Evolutionary conservation across 2,113 vertebrate genomes (phyloP), one percentile per base, ranked within the genome.

Genomic region (Diadophis punctatus): DNA sequence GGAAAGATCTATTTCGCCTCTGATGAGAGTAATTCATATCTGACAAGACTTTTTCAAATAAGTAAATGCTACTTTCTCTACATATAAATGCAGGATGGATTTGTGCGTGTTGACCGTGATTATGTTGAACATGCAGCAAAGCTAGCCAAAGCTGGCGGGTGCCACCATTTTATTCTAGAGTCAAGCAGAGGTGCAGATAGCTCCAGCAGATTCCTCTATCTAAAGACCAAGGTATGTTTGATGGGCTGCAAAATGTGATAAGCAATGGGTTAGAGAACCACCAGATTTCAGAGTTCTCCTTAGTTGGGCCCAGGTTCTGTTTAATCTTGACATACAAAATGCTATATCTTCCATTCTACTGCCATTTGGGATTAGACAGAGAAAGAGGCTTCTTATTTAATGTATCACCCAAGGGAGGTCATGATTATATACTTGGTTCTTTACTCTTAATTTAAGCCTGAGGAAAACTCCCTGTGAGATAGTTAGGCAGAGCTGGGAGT

Each of bases 41-140:
- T n/a, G n/a, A n/a, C n/a, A n/a, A n/a, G 20, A 43, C 12, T n/a
- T 80, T 11, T 86, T 48, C 22, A 63, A 86, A 8, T 56, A n/a
- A 56, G 34, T 87, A 87, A 51, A 27, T 6, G 9, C 14, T 2
- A 25, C 39, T 84, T 90, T 85, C 48, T 94, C 25, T 14, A 27
- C 4, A 9, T 34, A n/a, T 18, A 80, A 80, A 80, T 51, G 1
- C 96, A 98, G 98, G 97, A 97, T 10, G 98, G 98, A 49, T 98
- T 98, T 89, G 91, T 98, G 74, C 97, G 98, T 0, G 98, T 98
- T 0, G 98, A 98, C 93, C 98, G 98, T 8, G 98, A 98, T 94
- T 98, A 98, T 5, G 97, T 98, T 2, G 95, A 98, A 3, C 98
- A 98, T 90, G 97, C 98, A 0, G 98, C 98, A 0, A 96, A 98